Evolutionary conservation across 2,113 vertebrate genomes (phyloP).

Genomic region (Semicossyphus pulcher): DNA sequence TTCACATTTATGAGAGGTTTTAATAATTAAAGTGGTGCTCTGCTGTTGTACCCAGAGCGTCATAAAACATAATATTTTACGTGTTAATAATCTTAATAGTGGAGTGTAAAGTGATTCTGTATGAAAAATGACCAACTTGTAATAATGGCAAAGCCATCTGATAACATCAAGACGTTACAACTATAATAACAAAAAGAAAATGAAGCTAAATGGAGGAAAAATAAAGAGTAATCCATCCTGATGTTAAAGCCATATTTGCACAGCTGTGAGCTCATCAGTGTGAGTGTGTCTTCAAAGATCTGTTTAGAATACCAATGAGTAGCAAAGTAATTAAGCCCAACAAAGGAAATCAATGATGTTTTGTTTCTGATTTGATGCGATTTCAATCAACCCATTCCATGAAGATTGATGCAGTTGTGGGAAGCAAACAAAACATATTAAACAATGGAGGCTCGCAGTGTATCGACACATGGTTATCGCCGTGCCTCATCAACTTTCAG

Average conservation of each 20-base stretch:
- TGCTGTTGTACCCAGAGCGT: slow-evolving; percentile 3
- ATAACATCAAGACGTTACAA: background rate
- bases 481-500: slow-evolving; percentile 50
- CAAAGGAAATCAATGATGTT: slow-evolving; percentile 55
- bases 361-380: slow-evolving; percentile 37
- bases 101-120: background rate
- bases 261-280: slow-evolving; percentile 17
- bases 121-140: background rate
- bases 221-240: background rate
- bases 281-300: slow-evolving; percentile 19
- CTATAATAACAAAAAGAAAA: background rate
- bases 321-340: slow-evolving; percentile 39
- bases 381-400: slow-evolving; percentile 38
- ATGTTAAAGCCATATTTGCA: slow-evolving; percentile 12
- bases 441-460: slow-evolving; percentile 28
- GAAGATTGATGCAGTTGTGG: slow-evolving; percentile 39
- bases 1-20: slow-evolving; percentile 12
- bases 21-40: slow-evolving; percentile 32
- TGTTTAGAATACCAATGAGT: slow-evolving; percentile 38
- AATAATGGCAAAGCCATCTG: background rate
- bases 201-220: background rate
- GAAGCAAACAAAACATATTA: slow-evolving; percentile 36
- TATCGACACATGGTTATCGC: slow-evolving; percentile 42
- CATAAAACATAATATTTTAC: slow-evolving; percentile 1
- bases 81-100: background rate